A percentile compares a stretch with the other conserved stretches of the same genome.
Conservation (phyloP, 1,140 invertebrate genomes). For the Neelides sp. region DNA sequence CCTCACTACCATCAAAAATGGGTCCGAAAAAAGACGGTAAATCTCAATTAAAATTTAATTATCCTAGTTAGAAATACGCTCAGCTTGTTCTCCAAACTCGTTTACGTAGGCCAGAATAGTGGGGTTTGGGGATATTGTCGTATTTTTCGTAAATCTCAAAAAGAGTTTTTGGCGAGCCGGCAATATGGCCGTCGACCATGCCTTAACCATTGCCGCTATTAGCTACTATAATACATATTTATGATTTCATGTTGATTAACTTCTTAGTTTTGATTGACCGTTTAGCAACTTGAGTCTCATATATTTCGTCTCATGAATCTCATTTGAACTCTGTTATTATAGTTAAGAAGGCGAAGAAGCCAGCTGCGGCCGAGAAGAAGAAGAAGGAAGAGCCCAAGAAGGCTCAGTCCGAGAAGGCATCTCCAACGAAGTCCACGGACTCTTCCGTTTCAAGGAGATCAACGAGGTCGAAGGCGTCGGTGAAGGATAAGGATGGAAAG, state of each 20-base stretch:
- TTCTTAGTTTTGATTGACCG: constrained; percentile 28
- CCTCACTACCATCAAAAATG: constrained; percentile 15
- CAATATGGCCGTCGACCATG: constrained; percentile 5
- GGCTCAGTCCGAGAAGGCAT: constrained; percentile 39
- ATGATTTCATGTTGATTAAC: constrained; percentile 31
- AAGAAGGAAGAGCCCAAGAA: constrained; percentile 34
- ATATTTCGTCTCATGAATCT: constrained; percentile 15
- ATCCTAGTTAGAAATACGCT: no score
- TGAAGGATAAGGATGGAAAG: no score
- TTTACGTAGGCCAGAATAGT: no score
- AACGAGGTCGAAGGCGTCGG: constrained; percentile 1
- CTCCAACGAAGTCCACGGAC: constrained; percentile 26
- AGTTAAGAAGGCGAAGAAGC: constrained; percentile 18
- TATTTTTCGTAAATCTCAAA: background rate
- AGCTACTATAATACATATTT: constrained; percentile 9
- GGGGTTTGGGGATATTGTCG: no score
- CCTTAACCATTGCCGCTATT: background rate
- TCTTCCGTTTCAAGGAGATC: constrained; percentile 5
- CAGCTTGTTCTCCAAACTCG: no score
- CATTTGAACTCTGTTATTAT: background rate
- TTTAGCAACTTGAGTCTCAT: constrained; percentile 23
- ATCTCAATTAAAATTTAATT: constrained; percentile 6
- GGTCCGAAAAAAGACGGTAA: constrained; percentile 24
- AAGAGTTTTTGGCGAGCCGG: background rate
- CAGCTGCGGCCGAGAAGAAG: constrained; percentile 15